These are phyloP conservation scores for Drosophila nigromelanica DNA, from an alignment of 1,140 invertebrate species.

Conservation along the genomic window DNA sequence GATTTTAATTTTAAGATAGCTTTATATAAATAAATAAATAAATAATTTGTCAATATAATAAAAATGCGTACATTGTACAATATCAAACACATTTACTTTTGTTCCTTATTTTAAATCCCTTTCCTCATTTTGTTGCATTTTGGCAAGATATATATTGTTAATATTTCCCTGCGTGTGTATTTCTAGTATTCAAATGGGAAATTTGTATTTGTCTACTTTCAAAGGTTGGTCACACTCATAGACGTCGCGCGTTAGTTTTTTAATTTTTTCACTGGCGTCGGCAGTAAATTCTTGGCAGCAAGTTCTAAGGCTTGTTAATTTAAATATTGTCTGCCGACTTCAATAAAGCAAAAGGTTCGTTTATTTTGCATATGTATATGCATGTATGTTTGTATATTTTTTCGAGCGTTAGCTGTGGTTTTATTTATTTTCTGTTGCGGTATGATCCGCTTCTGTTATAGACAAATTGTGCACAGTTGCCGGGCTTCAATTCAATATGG, in stretches of 20 bases:
- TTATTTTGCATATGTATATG: background rate
- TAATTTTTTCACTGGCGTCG: slow-evolving; percentile 43
- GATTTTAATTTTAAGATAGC: no score
- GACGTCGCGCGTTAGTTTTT: slow-evolving; percentile 43
- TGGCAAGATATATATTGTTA: no score
- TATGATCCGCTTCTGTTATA: slow-evolving; percentile 45
- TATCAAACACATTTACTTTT: no score
- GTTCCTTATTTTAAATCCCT: no score
- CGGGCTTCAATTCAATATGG: slow-evolving; percentile 28
- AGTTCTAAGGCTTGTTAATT: background rate
- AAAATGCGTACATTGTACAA: no score
- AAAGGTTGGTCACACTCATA: slow-evolving; percentile 12
- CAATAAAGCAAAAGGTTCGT: slow-evolving; percentile 32
- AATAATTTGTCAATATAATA: no score
- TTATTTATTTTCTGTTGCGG: slow-evolving; percentile 38
- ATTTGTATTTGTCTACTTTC: background rate
- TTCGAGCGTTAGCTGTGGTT: background rate
- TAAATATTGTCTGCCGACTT: background rate
- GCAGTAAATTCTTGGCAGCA: slow-evolving; percentile 1
- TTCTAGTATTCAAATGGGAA: slow-evolving; percentile 3
- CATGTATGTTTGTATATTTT: background rate
- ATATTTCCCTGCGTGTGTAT: background rate
- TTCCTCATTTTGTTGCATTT: no score
- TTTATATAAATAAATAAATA: no score
- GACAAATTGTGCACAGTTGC: slow-evolving; percentile 44